A percentile compares a stretch with the other conserved stretches of the same genome.
phyloP scores from a whole-genome alignment of 1,140 invertebrate genomes.

The Myzus persicae region DNA sequence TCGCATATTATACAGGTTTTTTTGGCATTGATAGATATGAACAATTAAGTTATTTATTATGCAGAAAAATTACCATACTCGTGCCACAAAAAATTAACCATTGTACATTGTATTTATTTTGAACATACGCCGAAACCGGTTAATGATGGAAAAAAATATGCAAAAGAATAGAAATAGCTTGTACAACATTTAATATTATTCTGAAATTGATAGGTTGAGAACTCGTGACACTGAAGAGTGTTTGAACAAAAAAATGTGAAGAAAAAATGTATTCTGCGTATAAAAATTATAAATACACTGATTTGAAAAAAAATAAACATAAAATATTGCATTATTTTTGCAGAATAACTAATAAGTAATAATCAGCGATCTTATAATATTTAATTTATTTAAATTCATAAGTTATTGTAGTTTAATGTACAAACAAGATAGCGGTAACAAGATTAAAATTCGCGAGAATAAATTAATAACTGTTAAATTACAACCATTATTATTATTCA shows the following conservation, averaged over 20 bases:
- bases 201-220: neutral
- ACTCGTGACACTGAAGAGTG: neutral
- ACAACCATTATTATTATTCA: neutral
- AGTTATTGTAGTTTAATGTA: neutral
- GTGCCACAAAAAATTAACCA: neutral
- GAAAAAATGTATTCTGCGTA: neutral
- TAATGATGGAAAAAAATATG: neutral
- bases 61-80: neutral
- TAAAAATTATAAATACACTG: neutral
- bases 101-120: slow-evolving; percentile 10
- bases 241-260: neutral
- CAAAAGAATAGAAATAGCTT: neutral
- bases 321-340: neutral
- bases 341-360: neutral
- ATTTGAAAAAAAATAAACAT: neutral
- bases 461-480: neutral
- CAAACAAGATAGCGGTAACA: neutral
- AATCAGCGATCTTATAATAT: neutral
- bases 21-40: slow-evolving; percentile 2
- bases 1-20: neutral
- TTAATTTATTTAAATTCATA: neutral
- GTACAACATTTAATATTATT: neutral
- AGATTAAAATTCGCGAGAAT: neutral
- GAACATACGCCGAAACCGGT: neutral
- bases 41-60: neutral